Conservation (phyloP, 1,140 invertebrate genomes). For the Ridgeia piscesae region DNA sequence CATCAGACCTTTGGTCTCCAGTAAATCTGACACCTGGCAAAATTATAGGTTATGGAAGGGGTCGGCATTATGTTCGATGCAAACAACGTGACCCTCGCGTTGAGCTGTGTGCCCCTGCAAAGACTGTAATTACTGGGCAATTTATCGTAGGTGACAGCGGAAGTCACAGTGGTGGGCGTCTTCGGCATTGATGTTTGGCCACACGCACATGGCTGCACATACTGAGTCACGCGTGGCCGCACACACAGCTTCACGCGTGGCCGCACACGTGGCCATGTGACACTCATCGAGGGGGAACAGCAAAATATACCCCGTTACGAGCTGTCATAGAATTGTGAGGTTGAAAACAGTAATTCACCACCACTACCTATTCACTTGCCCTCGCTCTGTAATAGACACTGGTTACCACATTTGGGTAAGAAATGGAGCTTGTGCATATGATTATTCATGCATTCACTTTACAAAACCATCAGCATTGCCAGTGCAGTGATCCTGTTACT, state of each 20-base stretch:
- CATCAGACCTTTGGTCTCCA: neutral
- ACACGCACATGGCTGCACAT: neutral
- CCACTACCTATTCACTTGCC: neutral
- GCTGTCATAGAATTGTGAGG: neutral
- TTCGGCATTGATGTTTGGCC: neutral
- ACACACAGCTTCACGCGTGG: neutral
- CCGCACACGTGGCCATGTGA: neutral
- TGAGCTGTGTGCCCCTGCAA: neutral
- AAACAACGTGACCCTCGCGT: neutral
- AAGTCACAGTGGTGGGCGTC: neutral
- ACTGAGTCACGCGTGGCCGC: neutral
- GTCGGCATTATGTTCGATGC: neutral
- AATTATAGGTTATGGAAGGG: neutral
- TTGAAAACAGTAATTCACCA: neutral
- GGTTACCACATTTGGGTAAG: neutral
- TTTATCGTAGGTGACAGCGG: neutral
- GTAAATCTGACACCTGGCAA: neutral
- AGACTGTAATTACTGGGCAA: neutral
- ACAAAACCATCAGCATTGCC: neutral
- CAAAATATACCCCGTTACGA: neutral
- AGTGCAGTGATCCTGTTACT: neutral
- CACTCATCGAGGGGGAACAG: neutral
- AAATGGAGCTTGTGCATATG: neutral
- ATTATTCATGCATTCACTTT: neutral
- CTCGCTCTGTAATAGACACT: neutral